Evolutionary conservation across 1,140 invertebrate genomes (phyloP), one percentile per base, ranked within the genome.

Genomic region (Micrasema longulum): DNA sequence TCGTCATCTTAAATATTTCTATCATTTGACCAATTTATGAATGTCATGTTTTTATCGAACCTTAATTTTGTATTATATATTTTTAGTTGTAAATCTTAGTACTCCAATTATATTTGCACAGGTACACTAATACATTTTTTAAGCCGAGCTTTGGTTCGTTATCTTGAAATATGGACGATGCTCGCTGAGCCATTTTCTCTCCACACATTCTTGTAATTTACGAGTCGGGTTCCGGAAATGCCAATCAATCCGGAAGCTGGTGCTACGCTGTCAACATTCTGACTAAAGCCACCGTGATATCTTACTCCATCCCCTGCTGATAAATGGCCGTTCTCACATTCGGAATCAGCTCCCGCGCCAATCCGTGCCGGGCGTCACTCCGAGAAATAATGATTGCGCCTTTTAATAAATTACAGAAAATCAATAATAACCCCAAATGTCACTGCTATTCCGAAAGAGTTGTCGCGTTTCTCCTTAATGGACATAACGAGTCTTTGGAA

Each of bases 241-340:
- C 1, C 55, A 43, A 60, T 41, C 35, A 60, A 20, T 23, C 36
- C 16, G 18, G 14, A 41, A 23, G 16, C 48, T 9, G 20, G 48
- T 9, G 22, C 10, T 12, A 22, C 26, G 26, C 26, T 31, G 48
- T 22, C 35, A 60, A 11, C 36, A 47, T 64, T 48, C 53, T 18
- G n/a, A 31, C 18, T 26, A 47, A 64, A 48, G 43, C 45, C 41
- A 35, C 41, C 16, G 20, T 26, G 38, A 47, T 47, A 35, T 41
- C 38, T 64, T 20, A 64, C 41, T 64, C 20, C 20, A 11, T 60
- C 55, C 38, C 36, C 16, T 14, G 22, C 62, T 64, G 62, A 64
- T 64, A 47, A 64, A 47, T 64, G 20, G 45, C 26, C 41, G 12
- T 47, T 48, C 22, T 47, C 23, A 12, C 62, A 64, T 64, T 62